Base-by-base conservation (phyloP, 2,888 invertebrate genomes). In the Drosophila koepferae region DNA sequence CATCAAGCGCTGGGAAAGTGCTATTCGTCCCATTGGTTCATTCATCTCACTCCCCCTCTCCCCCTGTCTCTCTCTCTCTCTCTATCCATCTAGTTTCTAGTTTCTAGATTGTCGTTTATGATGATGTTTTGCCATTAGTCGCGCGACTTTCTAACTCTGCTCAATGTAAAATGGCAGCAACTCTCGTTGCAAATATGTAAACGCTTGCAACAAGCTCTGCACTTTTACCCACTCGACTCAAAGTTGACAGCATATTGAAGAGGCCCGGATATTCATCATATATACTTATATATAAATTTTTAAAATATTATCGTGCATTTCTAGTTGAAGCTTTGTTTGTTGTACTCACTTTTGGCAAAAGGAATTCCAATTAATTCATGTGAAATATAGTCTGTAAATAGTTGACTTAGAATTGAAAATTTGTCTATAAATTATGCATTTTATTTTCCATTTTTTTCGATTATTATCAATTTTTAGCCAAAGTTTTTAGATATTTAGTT, bases 131-230 rank as follows among this genome's bases (percentile, higher is more conserved):
- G 74, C 72, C 81, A 89, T 88, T 85, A 80, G 86, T 72, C 49
- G 63, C 58, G 69, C 75, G 76, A 86, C 87, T 90, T 86, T 90
- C 87, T 86, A 90, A 79, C 72, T 74, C 70, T 77, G 72, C 64
- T 53, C 60, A 28, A 58, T 58, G 46, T 38, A 53, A 60, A 48
- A 58, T 23, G n/a, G 56, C 40, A 70, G 62, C 68, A 87, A 87
- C 69, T 88, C 80, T 74, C 64, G 59, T 68, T 75, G 62, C 58
- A 64, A 64, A 61, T 61, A 61, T 70, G 66, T 59, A 55, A 55
- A 55, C 55, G 62, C 46, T 18, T 9, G 28, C 53, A 48, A 12
- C 18, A 3, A 18, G 51, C 12, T 41, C 28, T 49, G 28, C 38
- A 34, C 49, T 54, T 38, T 62, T 51, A 38, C 51, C 20, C 18